phyloP scores from a whole-genome alignment of 2,113 vertebrate species.

The Albula goreensis region DNA sequence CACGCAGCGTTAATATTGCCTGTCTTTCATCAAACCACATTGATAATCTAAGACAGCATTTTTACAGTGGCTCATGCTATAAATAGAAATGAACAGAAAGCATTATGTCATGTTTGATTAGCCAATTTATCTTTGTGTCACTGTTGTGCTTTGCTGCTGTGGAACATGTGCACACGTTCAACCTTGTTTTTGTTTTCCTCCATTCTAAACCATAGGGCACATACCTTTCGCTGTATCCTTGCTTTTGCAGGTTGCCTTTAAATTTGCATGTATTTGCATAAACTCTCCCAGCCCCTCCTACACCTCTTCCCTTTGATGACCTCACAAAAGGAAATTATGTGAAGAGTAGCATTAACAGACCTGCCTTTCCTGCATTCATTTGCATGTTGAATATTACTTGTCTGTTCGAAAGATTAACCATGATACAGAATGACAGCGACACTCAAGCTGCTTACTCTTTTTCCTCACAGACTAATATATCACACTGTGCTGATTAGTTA shows the following conservation, averaged over 20 bases:
- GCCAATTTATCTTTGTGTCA: no score
- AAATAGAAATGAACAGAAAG: no score
- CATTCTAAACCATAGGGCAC: no score
- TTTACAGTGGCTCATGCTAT: no score
- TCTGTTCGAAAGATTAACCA: background rate
- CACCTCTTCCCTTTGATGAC: background rate
- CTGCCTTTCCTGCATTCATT: background rate
- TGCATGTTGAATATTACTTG: background rate
- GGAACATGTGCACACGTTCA: no score
- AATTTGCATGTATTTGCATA: background rate
- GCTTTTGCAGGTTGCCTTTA: no score
- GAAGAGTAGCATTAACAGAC: background rate
- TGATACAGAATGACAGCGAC: background rate
- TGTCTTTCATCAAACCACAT: no score
- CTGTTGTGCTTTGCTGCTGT: no score
- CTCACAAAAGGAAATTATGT: background rate
- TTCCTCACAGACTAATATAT: background rate
- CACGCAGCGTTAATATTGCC: background rate
- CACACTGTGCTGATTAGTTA: background rate
- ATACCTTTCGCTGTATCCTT: no score
- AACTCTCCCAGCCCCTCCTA: background rate
- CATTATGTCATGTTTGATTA: no score
- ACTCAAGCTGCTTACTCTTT: background rate
- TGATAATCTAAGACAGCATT: no score
- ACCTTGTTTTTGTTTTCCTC: no score